These are phyloP conservation scores for Acipenser ruthenus DNA, from an alignment of 2,797 vertebrate species.

Conservation along the genomic window DNA sequence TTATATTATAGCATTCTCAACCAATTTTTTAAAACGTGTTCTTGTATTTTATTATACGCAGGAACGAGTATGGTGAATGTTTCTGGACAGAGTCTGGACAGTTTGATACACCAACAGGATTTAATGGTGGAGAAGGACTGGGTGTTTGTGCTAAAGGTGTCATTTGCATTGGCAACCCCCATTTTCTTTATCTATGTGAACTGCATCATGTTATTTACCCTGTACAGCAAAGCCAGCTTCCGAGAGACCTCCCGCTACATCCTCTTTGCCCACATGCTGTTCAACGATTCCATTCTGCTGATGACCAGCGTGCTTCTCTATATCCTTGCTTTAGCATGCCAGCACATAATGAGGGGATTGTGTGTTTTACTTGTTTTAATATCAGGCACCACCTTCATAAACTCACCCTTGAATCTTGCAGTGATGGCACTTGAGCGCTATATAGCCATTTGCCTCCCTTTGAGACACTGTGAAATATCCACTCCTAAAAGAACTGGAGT, in stretches of 20 bases:
- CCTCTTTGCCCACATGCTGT: slow-evolving; percentile 47
- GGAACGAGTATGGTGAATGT: no score
- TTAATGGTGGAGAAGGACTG: not conserved
- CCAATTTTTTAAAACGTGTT: no score
- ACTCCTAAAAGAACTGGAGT: not conserved
- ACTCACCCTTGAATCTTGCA: slow-evolving; percentile 45
- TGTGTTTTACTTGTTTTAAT: slow-evolving; percentile 31
- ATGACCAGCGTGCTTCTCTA: slow-evolving; percentile 19
- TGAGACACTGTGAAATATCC: slow-evolving; percentile 12
- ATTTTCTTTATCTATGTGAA: slow-evolving; percentile 44
- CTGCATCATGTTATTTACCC: slow-evolving; percentile 38
- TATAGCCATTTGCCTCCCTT: slow-evolving; percentile 46
- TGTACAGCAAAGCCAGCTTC: slow-evolving; percentile 39
- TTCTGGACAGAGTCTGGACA: no score
- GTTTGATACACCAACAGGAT: not conserved
- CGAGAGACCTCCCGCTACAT: slow-evolving; percentile 43
- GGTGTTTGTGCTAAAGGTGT: slow-evolving; percentile 11
- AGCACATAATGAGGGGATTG: slow-evolving; percentile 20
- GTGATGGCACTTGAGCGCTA: slow-evolving; percentile 55
- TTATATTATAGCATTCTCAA: no score
- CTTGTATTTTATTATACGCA: no score
- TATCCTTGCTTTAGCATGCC: not conserved
- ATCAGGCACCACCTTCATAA: not conserved
- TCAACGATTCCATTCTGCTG: slow-evolving; percentile 38
- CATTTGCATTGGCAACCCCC: slow-evolving; percentile 15